Evolutionary conservation across 2,113 vertebrate genomes (phyloP), one percentile per base, ranked within the genome.

Genomic region (Corydoras maculifer): DNA sequence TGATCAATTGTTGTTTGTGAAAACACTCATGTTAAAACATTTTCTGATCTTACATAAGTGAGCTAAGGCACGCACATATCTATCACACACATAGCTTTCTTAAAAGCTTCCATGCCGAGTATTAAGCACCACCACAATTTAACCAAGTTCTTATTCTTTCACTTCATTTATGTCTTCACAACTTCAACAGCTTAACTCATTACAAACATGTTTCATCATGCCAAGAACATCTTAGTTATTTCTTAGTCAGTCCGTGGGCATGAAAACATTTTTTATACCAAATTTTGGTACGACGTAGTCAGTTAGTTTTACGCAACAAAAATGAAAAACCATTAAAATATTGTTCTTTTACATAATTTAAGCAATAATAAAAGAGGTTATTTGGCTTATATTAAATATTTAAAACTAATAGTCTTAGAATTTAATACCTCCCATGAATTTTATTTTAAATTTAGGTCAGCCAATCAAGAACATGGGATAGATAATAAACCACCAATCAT

Each of bases 1-100:
- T 78, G 69, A 78, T 58, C 62, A 65, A 78, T 72, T 58, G 63
- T 51, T 75, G 65, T 72, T 64, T 69, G 57, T 51, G 31, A 7
- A 5, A 43, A 53, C 61, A 55, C 60, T 73, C 62, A 58, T 63
- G 72, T 63, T 71, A 30, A 78, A 78, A 72, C 57, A 59, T 64
- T 78, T 65, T 58, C 18, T 65, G 15, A 50, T 31, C 63, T 75
- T 75, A 69, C 48, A 68, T 75, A 72, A 75, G 43, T 50, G 25
- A 15, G 50, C 65, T 64, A 59, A 54, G 58, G 53, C 54, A 48
- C 3, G 13, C 18, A 31, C 30, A 35, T 61, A 48, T 70, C 76
- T 30, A 50, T n/a, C 15, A 25, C 58, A 68, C 49, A 48, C 58
- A 43, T 43, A 43, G 35, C 35, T 43, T 43, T 43, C 35, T 2